Base-by-base conservation (phyloP, 2,113 vertebrate genomes). In the Cranoglanis bouderius region DNA sequence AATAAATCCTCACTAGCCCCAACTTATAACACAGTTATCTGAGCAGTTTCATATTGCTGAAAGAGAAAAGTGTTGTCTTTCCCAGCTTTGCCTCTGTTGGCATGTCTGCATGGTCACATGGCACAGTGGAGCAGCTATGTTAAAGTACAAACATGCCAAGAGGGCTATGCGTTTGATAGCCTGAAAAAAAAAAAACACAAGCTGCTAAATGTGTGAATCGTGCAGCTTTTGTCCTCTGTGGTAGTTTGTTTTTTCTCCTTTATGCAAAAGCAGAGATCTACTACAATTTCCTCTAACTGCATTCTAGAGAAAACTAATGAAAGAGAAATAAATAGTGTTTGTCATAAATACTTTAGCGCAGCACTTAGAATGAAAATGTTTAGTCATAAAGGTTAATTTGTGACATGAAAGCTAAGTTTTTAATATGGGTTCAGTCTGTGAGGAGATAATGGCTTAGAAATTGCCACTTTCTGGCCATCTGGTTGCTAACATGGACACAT, bases 381-480 rank as follows among this genome's bases (percentile, higher is more conserved):
- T 1, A 61, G 13, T 83, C 8, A 61, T 24, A 82, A 61, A 61
- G 55, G 81, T 40, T 83, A 43, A 83, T 83, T 83, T 83, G 32
- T 83, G 21, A 40, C 18, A 55, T 38, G 13, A 85, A 72, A 32
- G 65, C n/a, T 53, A 72, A 5, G 26, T 82, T 57, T 38, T 32
- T 84, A 84, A 84, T 75, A 74, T 49, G 12, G 1, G 38, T 43
- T 61, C 38, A 46, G 38, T 43, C 29, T 84, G 35, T 75, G 82
- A 46, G 29, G n/a, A 74, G 67, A 55, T 83, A 83, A 57, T 82
- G 26, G 51, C 80, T 82, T 35, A 24, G 53, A 84, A 59, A 40
- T 74, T 21, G 67, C 40, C 63, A 59, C 49, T 88, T 84, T 82
- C 81, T 84, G 40, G 43, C 86, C 77, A 87, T 87, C 86, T 87